Evolutionary conservation across 2,888 invertebrate species (phyloP), one percentile per base, ranked within the genome.

Genomic region (Drosophila limbata): DNA sequence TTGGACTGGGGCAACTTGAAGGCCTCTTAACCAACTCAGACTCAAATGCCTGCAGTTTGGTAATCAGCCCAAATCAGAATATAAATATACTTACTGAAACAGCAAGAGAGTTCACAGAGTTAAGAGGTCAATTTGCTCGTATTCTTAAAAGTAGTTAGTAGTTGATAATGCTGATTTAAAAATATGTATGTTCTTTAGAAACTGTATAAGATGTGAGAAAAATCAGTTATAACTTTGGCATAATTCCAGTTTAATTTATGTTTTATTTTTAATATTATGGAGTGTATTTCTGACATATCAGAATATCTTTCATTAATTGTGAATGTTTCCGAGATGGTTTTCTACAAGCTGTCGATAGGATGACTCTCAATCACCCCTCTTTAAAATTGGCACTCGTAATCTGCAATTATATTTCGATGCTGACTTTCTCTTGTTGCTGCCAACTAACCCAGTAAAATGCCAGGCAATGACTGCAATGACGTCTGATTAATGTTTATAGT

Each of bases 401-500:
- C 60, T 61, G 68, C 59, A 77, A 61, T 77, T 78, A 60, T 78
- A 60, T 75, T 60, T 40, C 59, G 28, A n/a, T 10, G 47, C 66
- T 42, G 74, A 74, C 74, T 76, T 74, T 74, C 74, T 62, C 73
- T 40, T 42, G 56, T 51, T 44, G 48, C 44, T 51, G 69, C 75
- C 84, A 71, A 73, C 66, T 81, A 82, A 81, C 81, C 81, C 85
- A 81, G 57, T 81, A 63, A 70, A 57, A 53, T 8, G 44, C 25
- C 55, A 57, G 69, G 52, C 67, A 56, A 39, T 55, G 55, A 56
- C 44, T 66, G 69, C 73, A 60, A 31, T 37, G 50, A 50, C 53
- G 79, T 40, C 88, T 84, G 84, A 84, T 84, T 84, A 88, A 84
- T 84, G 89, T 70, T 73, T 80, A 68, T 69, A 78, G 89, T 88